Percentiles rank a stretch among this genome's conserved stretches.
These are phyloP conservation scores for Chanos chanos DNA, from an alignment of 2,797 vertebrate genomes.

Conservation along the genomic window DNA sequence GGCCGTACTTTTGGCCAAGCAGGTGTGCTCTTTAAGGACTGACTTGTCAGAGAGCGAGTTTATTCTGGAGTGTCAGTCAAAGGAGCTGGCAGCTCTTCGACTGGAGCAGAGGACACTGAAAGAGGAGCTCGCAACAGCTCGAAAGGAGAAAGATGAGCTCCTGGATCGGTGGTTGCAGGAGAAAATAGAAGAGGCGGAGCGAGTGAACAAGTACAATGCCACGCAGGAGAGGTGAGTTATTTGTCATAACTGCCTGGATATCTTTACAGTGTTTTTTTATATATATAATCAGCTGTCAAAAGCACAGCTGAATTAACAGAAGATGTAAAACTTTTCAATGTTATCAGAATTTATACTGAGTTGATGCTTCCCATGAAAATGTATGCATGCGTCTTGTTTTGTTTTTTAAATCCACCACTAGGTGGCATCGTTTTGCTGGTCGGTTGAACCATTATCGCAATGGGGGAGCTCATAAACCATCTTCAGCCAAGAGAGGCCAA, in stretches of 20 bases:
- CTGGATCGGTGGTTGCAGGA: slow-evolving; percentile 69
- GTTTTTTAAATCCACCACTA: slow-evolving; percentile 38
- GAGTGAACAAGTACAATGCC: slow-evolving; percentile 66
- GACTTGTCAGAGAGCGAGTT: slow-evolving; percentile 58
- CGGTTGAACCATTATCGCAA: slow-evolving; percentile 55
- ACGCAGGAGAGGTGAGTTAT: slow-evolving; percentile 58
- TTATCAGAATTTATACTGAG: too few species aligned
- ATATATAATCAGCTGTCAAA: too few species aligned
- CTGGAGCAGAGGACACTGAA: slow-evolving; percentile 51
- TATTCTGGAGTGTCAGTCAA: slow-evolving; percentile 61
- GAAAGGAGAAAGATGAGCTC: slow-evolving; percentile 59
- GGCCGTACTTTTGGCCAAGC: slow-evolving; percentile 62
- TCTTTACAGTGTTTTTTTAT: too few species aligned
- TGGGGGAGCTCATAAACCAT: slow-evolving; percentile 21
- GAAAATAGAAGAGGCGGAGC: slow-evolving; percentile 64
- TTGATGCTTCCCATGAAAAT: too few species aligned
- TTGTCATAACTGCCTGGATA: neutral
- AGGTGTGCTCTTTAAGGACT: slow-evolving; percentile 49
- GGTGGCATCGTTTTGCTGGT: slow-evolving; percentile 65
- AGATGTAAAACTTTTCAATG: too few species aligned
- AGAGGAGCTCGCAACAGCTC: slow-evolving; percentile 40
- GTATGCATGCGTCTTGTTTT: too few species aligned
- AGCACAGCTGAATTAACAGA: too few species aligned
- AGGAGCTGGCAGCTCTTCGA: slow-evolving; percentile 56
- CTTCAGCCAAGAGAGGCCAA: neutral